Percentiles rank a stretch among this genome's conserved stretches.
Evolutionary conservation across 2,113 vertebrate species (phyloP).

Genomic region (Macrotis lagotis): DNA sequence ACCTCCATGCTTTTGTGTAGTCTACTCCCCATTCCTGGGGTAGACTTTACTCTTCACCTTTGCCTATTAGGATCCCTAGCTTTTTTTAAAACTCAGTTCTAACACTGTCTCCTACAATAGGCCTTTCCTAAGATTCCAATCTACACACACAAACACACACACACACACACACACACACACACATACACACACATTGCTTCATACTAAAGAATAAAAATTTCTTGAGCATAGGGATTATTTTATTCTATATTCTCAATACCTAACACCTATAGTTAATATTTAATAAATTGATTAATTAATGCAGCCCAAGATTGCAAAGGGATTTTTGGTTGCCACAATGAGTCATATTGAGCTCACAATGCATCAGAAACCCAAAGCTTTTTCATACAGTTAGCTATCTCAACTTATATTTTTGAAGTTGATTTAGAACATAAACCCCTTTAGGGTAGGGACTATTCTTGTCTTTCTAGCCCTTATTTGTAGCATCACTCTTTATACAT

Average conservation of each 20-base stretch:
- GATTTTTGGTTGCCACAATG: not conserved
- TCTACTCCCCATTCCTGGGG: not conserved
- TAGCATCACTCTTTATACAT: not conserved
- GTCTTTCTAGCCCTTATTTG: not conserved
- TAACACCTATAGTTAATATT: not conserved
- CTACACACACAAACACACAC: no score
- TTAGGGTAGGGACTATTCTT: not conserved
- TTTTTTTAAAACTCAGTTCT: not conserved
- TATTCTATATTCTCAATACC: not conserved
- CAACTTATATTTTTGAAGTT: not conserved
- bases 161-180: no score
- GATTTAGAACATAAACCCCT: not conserved
- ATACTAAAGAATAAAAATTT: not conserved
- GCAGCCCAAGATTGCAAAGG: not conserved
- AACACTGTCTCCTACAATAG: not conserved
- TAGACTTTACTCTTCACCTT: not conserved
- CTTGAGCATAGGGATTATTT: not conserved
- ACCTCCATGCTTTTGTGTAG: not conserved
- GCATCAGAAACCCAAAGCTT: not conserved
- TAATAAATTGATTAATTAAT: not conserved
- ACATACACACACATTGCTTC: no score
- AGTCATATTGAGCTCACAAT: not conserved
- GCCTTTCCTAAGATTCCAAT: not conserved
- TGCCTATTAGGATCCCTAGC: not conserved
- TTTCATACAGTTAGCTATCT: not conserved